Evolutionary conservation across 2,113 vertebrate species (phyloP), one percentile per base, ranked within the genome.

Genomic region (Ictalurus punctatus): DNA sequence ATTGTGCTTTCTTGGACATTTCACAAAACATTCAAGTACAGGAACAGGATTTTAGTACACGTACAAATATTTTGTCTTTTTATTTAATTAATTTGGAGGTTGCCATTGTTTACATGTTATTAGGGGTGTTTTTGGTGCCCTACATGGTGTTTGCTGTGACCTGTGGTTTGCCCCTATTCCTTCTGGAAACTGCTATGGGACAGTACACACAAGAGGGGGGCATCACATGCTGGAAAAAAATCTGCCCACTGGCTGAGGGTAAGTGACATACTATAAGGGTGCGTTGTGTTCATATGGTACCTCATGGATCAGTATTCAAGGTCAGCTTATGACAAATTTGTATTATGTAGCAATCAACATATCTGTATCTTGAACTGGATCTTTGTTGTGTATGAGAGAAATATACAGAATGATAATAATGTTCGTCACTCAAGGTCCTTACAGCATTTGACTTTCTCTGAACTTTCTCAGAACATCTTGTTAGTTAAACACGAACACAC

Each of bases 41-140:
- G 6, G 2, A 79, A 52, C 13, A 52, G 25, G 5, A 79, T 54
- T 79, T 76, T 54, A 78, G 4, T 13, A 76, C 10, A 76, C 21
- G 21, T 40, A 74, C 0, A 74, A 40, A 10, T 74, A 71, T 71
- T 30, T 34, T 67, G 12, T 1, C 27, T 37, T 1, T 69, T 58
- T 48, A 12, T 25, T 52, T 21, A 16, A 76, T 17, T 74, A 27
- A 37, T 25, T 56, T 25, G 4, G 13, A 56, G 2, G 14, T 79
- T 59, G 6, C 69, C 80, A 30, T 83, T 21, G 40, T 16, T 84
- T 88, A 48, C 90, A 2, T 90, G 14, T 87, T 88, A 91, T 79
- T 80, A 96, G 95, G 95, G 85, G 95, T 93, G 5, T 96, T 96
- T 73, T 90, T 96, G 86, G 93, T 96, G 87, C 96, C 94, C 1